phyloP scores from a whole-genome alignment of 2,113 vertebrate genomes.

The Nycticebus coucang region DNA sequence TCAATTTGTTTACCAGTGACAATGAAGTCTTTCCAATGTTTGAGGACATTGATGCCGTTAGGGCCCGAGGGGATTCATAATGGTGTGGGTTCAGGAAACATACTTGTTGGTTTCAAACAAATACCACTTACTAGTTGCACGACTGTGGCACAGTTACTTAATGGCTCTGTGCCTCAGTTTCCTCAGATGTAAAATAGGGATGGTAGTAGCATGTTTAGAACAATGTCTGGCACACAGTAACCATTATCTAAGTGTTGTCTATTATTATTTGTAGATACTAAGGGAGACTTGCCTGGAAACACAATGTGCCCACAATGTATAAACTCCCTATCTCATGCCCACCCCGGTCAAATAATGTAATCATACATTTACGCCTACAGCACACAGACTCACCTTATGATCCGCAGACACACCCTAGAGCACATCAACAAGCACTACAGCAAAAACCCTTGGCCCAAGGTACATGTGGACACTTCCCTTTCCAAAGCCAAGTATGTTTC shows the following conservation, averaged over 20 bases:
- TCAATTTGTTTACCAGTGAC: background rate
- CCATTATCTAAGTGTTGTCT: background rate
- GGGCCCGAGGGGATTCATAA: background rate
- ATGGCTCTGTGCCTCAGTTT: background rate
- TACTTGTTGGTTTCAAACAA: background rate
- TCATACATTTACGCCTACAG: background rate
- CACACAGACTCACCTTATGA: background rate
- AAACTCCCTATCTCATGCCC: background rate
- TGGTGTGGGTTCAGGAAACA: background rate
- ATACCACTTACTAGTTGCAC: background rate
- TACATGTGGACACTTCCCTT: too few species aligned
- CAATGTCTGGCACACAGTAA: background rate
- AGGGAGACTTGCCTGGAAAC: slow-evolving; percentile 27
- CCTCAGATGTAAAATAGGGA: background rate
- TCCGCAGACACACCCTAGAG: background rate
- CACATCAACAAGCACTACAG: background rate
- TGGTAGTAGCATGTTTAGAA: background rate
- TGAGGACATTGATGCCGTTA: background rate
- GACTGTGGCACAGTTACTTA: background rate
- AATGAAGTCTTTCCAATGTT: background rate
- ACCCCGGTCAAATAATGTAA: background rate
- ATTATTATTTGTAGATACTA: slow-evolving; percentile 56
- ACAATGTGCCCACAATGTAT: background rate
- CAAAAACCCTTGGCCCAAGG: background rate
- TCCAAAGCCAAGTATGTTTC: background rate